These are phyloP conservation scores for Poeciliopsis retropinna DNA, from an alignment of 2,113 vertebrate species.

Conservation along the genomic window DNA sequence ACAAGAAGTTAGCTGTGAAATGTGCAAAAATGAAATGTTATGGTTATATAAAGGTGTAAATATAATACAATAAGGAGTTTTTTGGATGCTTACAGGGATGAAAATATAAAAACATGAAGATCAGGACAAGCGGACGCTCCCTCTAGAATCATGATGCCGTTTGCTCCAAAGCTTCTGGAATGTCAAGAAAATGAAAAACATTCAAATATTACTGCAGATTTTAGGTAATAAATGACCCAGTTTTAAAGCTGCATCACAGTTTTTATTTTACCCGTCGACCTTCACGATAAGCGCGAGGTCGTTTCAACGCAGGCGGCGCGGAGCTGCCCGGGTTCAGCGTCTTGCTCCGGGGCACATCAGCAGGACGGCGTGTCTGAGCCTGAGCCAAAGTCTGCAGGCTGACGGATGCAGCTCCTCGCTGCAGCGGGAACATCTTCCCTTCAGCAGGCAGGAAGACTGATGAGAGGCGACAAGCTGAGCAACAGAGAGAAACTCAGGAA, in stretches of 20 bases:
- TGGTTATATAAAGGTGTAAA: background rate
- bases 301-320: slow-evolving; percentile 11
- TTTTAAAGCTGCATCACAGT: background rate
- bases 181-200: background rate
- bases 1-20: background rate
- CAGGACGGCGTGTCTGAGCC: slow-evolving; percentile 19
- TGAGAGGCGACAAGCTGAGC: background rate
- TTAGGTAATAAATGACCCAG: background rate
- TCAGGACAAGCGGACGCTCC: background rate
- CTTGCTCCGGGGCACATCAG: slow-evolving; percentile 43
- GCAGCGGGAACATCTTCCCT: slow-evolving; percentile 4
- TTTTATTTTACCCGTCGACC: slow-evolving; percentile 5
- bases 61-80: background rate
- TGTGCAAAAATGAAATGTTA: background rate
- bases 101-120: background rate
- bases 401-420: slow-evolving; percentile 23
- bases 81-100: background rate
- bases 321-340: slow-evolving; percentile 24
- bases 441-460: slow-evolving; percentile 22
- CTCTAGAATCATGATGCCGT: background rate
- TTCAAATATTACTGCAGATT: background rate
- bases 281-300: slow-evolving; percentile 15
- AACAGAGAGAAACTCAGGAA: accelerated
- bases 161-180: background rate
- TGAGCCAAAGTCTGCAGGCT: slow-evolving; percentile 21